Base-by-base conservation (phyloP, 2,888 invertebrate genomes). In the Synergus itoensis region DNA sequence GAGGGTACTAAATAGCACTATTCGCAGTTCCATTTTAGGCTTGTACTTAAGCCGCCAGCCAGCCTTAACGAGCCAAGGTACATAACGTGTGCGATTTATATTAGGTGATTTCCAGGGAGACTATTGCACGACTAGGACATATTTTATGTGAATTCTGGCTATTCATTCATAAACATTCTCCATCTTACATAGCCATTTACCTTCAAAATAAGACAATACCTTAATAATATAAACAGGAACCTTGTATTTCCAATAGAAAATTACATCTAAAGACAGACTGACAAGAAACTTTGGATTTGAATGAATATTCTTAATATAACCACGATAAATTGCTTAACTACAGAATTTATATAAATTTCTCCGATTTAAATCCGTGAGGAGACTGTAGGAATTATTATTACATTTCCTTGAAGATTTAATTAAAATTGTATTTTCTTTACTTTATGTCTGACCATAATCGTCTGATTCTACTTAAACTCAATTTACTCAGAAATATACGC, bases 101-200 rank as follows among this genome's bases (percentile, higher is more conserved):
- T 73, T 48, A 36, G n/a, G 40, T 73, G 73, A 73, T 73, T 73
- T 73, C 36, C 73, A 36, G 36, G 1, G 48, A 53, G 73, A 73
- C 53, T n/a, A 73, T 73, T 73, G 53, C n/a, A 53, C 9, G n/a
- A 18, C 5, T 53, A 16, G 36, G n/a, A 48, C 28, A 48, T 73
- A 53, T 53, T 73, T 73, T 36, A 57, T 53, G 53, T 18, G 12
- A 40, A 48, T 14, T 16, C 14, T n/a, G 5, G 53, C 16, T 40
- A 28, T 48, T 18, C 65, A n/a, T 11, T 65, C 11, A 65, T 65
- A 18, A 65, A 65, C 9, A 40, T 48, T 28, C n/a, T 36, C 11
- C 36, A 73, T 40, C 48, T 53, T n/a, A 9, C 36, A 14, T 64
- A 64, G 28, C n/a, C 16, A 12, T 18, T 65, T 43, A 36, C 40